A percentile compares a stretch with the other conserved stretches of the same genome.
phyloP scores from a whole-genome alignment of 2,888 invertebrate genomes.

The Chesias legatella region DNA sequence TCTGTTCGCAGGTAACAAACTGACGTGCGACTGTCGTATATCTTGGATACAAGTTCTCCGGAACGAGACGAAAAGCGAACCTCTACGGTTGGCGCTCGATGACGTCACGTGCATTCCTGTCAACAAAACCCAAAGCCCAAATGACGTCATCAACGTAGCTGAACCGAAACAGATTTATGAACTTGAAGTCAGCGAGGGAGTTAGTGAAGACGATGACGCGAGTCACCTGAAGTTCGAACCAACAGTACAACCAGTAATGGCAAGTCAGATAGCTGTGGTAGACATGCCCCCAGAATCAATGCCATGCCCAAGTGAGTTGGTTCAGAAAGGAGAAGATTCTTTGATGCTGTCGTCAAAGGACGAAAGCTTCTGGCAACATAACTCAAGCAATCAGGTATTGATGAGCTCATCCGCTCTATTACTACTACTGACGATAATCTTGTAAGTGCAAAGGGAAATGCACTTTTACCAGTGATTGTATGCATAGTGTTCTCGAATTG shows the following conservation, averaged over 20 bases:
- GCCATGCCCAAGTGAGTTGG: slow-evolving; percentile 52
- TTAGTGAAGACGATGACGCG: slow-evolving; percentile 48
- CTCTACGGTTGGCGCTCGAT: slow-evolving; percentile 84
- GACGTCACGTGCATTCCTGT: slow-evolving; percentile 82
- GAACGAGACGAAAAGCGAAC: slow-evolving; percentile 86
- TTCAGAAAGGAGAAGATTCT: slow-evolving; percentile 64
- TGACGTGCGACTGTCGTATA: slow-evolving; percentile 89
- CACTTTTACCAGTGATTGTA: slow-evolving; percentile 25
- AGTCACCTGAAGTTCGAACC: slow-evolving; percentile 52
- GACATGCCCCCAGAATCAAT: slow-evolving; percentile 55
- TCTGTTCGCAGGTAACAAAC: slow-evolving; percentile 84
- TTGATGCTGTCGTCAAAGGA: slow-evolving; percentile 70
- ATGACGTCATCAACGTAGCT: slow-evolving; percentile 22
- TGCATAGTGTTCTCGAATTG: slow-evolving; percentile 22
- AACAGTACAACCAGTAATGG: slow-evolving; percentile 43
- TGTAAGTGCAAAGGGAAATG: slow-evolving; percentile 25
- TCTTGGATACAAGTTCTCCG: slow-evolving; percentile 88
- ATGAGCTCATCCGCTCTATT: slow-evolving; percentile 44
- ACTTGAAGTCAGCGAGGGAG: slow-evolving; percentile 41
- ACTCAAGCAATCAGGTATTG: slow-evolving; percentile 40
- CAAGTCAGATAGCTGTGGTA: slow-evolving; percentile 51
- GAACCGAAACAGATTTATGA: slow-evolving; percentile 41
- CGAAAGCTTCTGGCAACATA: slow-evolving; percentile 60
- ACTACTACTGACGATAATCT: slow-evolving; percentile 37
- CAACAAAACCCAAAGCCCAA: slow-evolving; percentile 31